These are phyloP conservation scores for Chunga burmeisteri DNA, from an alignment of 2,113 vertebrate species.

Conservation along the genomic window DNA sequence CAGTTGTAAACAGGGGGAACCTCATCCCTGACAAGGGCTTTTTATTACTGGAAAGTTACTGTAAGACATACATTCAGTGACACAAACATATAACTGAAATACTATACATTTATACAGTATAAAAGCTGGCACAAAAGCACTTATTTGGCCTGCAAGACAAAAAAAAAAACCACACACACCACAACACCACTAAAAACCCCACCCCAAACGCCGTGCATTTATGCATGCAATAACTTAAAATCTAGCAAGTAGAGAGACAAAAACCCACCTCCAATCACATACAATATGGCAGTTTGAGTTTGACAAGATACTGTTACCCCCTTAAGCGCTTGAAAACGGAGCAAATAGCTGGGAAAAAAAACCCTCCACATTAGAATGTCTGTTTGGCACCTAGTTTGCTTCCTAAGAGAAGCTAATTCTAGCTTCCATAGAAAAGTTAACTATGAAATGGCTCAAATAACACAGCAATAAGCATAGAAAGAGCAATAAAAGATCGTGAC, in stretches of 20 bases:
- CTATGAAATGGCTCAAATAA: neutral
- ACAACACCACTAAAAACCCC: neutral
- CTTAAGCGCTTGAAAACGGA: neutral
- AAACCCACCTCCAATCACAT: neutral
- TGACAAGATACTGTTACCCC: neutral
- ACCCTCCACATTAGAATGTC: neutral
- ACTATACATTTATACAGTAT: neutral
- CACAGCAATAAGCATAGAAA: neutral
- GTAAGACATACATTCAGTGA: neutral
- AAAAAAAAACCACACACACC: neutral
- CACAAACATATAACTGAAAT: neutral
- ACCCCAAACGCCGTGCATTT: neutral
- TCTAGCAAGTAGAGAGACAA: neutral
- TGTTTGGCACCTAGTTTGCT: neutral
- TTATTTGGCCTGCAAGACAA: neutral
- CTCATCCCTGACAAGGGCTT: neutral
- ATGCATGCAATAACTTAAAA: neutral
- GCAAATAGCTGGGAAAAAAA: neutral
- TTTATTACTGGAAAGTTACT: neutral
- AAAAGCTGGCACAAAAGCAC: neutral
- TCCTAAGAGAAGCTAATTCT: neutral
- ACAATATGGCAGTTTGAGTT: neutral
- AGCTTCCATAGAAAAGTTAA: neutral
- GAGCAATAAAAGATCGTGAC: neutral
- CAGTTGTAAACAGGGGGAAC: neutral